A percentile compares a stretch with the other conserved stretches of the same genome.
Conservation (phyloP, 2,113 vertebrate species). For the Felis catus region F.catus_Fca126_mat1.0 CM031417.1:88393001-88393500, state of each 20-base stretch:
- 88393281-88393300: neutral
- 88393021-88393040: neutral
- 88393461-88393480: neutral
- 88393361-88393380: constrained; percentile 29
- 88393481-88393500: neutral
- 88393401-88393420: constrained; percentile 3
- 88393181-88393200: neutral
- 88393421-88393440: neutral
- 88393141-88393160: constrained; percentile 23
- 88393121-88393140: neutral
- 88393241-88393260: constrained; percentile 1
- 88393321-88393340: constrained; percentile 35
- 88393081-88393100: neutral
- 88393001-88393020: neutral
- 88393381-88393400: neutral
- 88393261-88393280: neutral
- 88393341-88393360: constrained; percentile 22
- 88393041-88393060: neutral
- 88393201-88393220: constrained; percentile 1
- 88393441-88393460: neutral
- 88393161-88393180: neutral
- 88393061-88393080: neutral
- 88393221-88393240: neutral
- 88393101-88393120: neutral
- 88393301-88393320: constrained; percentile 54